phyloP scores from a whole-genome alignment of 2,797 vertebrate genomes.

The Enteromius radiatus region DNA sequence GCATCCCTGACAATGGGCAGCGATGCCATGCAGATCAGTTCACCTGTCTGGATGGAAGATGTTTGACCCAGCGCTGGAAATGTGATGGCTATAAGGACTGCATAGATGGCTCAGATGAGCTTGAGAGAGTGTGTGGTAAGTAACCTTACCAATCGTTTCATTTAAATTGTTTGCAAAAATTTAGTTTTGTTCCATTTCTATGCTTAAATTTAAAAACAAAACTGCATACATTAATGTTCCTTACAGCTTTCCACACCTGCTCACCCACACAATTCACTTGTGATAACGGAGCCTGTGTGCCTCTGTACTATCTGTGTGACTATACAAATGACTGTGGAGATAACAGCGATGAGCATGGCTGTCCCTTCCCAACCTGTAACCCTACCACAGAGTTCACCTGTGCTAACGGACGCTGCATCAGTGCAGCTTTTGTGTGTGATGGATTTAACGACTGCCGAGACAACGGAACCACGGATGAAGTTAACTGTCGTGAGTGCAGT shows the following conservation, averaged over 20 bases:
- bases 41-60: slow-evolving; percentile 87
- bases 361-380: slow-evolving; percentile 88
- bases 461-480: slow-evolving; percentile 90
- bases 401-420: slow-evolving; percentile 86
- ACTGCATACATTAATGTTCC: background rate
- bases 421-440: slow-evolving; percentile 83
- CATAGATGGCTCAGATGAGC: slow-evolving; percentile 86
- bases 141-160: background rate
- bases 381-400: slow-evolving; percentile 85
- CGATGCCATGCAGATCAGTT: slow-evolving; percentile 83
- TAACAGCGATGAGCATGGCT: slow-evolving; percentile 88
- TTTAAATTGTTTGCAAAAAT: background rate
- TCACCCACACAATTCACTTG: slow-evolving; percentile 87
- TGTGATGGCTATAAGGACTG: slow-evolving; percentile 88
- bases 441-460: slow-evolving; percentile 89
- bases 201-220: background rate
- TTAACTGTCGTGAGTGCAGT: slow-evolving; percentile 88
- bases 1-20: slow-evolving; percentile 83
- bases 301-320: slow-evolving; percentile 83
- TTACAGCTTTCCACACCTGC: slow-evolving; percentile 90
- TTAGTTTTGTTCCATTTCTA: background rate
- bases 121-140: slow-evolving; percentile 93
- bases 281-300: slow-evolving; percentile 85
- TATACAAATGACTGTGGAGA: slow-evolving; percentile 91
- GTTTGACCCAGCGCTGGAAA: slow-evolving; percentile 81